Percentiles rank a stretch among this genome's conserved stretches.
phyloP scores from a whole-genome alignment of 2,888 invertebrate genomes.

The Chrysina gloriosa region DNA sequence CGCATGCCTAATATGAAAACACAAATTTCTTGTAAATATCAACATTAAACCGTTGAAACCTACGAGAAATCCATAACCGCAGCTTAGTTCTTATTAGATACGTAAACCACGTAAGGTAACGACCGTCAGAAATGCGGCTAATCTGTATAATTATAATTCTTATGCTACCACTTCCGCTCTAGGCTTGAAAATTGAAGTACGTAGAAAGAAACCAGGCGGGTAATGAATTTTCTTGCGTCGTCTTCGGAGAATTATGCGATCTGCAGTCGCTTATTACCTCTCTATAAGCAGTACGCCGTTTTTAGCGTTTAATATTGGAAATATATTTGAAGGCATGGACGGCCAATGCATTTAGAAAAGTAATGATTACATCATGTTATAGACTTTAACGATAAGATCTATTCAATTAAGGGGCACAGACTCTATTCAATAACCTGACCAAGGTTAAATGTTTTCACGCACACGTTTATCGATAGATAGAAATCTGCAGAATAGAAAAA shows the following conservation, averaged over 20 bases:
- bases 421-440: background rate
- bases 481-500: slow-evolving; percentile 8
- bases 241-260: slow-evolving; percentile 15
- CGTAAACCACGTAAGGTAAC: slow-evolving; percentile 4
- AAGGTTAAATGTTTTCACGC: slow-evolving; percentile 3
- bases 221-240: slow-evolving; percentile 29
- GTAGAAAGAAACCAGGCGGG: background rate
- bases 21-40: slow-evolving; percentile 20
- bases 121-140: slow-evolving; percentile 16
- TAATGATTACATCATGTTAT: slow-evolving; percentile 30
- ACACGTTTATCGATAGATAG: slow-evolving; percentile 5
- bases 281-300: slow-evolving; percentile 9
- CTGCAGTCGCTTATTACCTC: slow-evolving; percentile 10
- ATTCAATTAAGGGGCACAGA: slow-evolving; percentile 19
- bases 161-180: slow-evolving; percentile 31
- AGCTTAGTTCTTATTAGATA: background rate
- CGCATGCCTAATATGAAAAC: slow-evolving; percentile 11
- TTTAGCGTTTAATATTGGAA: slow-evolving; percentile 14
- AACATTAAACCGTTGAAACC: slow-evolving; percentile 22
- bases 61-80: slow-evolving; percentile 31
- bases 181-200: slow-evolving; percentile 24
- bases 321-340: slow-evolving; percentile 18
- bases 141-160: slow-evolving; percentile 28
- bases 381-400: slow-evolving; percentile 26
- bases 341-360: slow-evolving; percentile 23